Percentiles rank a stretch among this genome's conserved stretches.
Evolutionary conservation across 2,113 vertebrate genomes (phyloP).

Genomic region (Elephantulus edwardii): DNA sequence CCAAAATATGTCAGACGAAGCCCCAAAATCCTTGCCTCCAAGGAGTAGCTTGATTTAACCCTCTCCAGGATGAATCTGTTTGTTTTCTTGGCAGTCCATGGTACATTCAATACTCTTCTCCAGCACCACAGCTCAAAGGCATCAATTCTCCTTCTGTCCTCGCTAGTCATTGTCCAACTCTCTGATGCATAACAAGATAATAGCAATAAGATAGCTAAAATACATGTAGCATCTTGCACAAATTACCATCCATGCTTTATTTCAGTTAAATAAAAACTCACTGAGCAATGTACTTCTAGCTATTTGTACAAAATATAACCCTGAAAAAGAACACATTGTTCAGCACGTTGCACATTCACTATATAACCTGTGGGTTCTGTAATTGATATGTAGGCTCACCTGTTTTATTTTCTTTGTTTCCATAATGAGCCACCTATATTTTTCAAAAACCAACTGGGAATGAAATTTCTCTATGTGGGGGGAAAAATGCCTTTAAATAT

Average conservation of each 20-base stretch:
- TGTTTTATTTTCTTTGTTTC: neutral
- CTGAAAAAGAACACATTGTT: neutral
- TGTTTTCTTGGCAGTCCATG: too few species aligned
- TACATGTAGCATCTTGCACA: neutral
- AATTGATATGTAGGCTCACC: neutral
- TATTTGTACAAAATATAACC: neutral
- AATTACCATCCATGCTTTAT: neutral
- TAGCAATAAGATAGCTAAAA: neutral
- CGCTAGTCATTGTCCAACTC: too few species aligned
- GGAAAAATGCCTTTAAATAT: neutral
- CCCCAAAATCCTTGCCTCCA: too few species aligned
- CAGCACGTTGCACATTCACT: neutral
- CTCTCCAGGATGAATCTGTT: too few species aligned
- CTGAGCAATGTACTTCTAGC: neutral
- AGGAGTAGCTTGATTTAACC: too few species aligned
- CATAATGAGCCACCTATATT: neutral
- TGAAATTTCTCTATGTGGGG: neutral
- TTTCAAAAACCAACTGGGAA: neutral
- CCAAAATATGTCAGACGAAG: too few species aligned
- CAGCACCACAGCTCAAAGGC: too few species aligned
- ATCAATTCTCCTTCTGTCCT: too few species aligned
- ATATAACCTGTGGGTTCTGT: rapidly evolving
- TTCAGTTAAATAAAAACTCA: neutral
- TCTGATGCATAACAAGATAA: neutral
- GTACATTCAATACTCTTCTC: too few species aligned